These are phyloP conservation scores for Amazona guildingii DNA, from an alignment of 2,113 vertebrate genomes.

Conservation along the genomic window DNA sequence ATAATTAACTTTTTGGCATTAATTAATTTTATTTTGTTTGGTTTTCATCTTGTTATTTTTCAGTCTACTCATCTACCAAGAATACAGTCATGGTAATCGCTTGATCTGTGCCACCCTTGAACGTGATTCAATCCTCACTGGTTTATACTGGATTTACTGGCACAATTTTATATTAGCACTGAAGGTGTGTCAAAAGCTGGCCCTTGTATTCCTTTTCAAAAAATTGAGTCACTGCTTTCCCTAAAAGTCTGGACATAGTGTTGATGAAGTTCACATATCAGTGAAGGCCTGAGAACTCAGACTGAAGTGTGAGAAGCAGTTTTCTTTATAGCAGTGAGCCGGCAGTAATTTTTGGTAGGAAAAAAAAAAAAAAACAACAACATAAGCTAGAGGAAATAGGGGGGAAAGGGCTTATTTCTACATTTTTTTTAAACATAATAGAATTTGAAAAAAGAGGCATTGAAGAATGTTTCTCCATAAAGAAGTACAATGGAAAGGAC, in stretches of 20 bases:
- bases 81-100: neutral
- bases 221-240: neutral
- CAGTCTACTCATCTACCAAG: neutral
- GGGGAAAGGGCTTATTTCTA: neutral
- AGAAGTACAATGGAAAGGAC: neutral
- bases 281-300: neutral
- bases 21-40: neutral
- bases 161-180: neutral
- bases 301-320: neutral
- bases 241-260: neutral
- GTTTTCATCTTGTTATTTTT: neutral
- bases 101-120: neutral
- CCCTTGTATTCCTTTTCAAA: neutral
- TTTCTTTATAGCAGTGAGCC: neutral
- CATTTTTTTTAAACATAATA: neutral
- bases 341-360: neutral
- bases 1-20: neutral
- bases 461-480: neutral
- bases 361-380: neutral
- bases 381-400: neutral
- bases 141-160: neutral
- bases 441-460: neutral
- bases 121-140: neutral
- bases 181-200: neutral
- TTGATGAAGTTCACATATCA: neutral